Conservation (phyloP, 1,140 invertebrate genomes). For the Tribolium castaneum region DNA sequence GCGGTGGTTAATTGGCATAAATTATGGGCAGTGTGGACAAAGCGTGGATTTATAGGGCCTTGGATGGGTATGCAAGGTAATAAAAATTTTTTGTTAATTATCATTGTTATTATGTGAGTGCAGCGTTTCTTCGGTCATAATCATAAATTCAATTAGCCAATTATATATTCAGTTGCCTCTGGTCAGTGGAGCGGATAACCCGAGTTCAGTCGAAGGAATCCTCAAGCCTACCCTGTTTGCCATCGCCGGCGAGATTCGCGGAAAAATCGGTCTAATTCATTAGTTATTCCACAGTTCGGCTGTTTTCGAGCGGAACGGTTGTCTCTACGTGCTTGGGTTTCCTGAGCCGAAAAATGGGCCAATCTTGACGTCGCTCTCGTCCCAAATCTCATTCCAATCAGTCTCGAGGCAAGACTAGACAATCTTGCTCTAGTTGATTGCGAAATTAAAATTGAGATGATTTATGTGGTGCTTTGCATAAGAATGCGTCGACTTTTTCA, state of each 20-base stretch:
- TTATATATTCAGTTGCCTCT: slow-evolving; percentile 1
- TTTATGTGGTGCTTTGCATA: neutral
- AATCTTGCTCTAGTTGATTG: neutral
- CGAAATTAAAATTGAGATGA: neutral
- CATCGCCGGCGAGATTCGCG: neutral
- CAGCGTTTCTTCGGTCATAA: slow-evolving; percentile 1
- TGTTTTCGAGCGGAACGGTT: neutral
- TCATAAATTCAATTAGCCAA: slow-evolving; percentile 11
- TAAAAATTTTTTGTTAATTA: neutral
- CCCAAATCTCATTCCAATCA: neutral
- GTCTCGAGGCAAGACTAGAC: neutral
- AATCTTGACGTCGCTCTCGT: neutral
- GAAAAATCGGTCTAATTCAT: neutral
- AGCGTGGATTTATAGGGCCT: neutral
- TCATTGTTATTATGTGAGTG: neutral
- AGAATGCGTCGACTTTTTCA: neutral
- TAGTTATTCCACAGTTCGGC: neutral
- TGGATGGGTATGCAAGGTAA: neutral
- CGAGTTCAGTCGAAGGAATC: neutral
- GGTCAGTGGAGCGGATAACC: slow-evolving; percentile 1
- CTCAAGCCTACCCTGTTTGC: neutral
- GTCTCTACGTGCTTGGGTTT: neutral
- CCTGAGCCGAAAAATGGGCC: neutral
- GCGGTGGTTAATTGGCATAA: neutral
- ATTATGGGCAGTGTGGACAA: neutral